Conservation (phyloP, 2,113 vertebrate genomes). For the Apistogramma diplotaenia region DNA sequence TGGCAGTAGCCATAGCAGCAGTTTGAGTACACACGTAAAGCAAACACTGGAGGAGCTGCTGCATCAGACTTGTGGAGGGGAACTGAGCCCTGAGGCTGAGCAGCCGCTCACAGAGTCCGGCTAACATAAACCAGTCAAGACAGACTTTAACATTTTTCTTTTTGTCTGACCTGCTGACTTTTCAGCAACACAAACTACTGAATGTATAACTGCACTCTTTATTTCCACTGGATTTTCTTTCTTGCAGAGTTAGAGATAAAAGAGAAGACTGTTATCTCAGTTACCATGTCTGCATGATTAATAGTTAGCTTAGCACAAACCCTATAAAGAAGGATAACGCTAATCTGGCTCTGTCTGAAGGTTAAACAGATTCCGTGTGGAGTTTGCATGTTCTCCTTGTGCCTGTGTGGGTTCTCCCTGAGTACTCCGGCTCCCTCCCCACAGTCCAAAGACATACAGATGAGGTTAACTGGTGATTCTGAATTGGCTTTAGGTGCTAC, state of each 20-base stretch:
- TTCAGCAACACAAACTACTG: not conserved
- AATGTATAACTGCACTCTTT: constrained; percentile 2
- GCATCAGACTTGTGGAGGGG: constrained; percentile 70
- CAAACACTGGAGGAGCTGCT: constrained; percentile 79
- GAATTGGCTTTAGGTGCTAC: not conserved
- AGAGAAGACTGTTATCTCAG: not conserved
- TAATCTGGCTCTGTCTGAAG: not conserved
- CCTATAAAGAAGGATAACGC: not conserved
- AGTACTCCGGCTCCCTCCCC: not conserved
- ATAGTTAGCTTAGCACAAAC: not conserved
- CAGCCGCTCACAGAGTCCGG: constrained; percentile 63
- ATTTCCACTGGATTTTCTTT: no score
- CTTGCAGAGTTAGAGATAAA: not conserved
- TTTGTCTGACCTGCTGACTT: accelerated
- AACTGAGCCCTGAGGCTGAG: constrained; percentile 73
- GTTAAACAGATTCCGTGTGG: not conserved
- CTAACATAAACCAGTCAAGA: constrained; percentile 17
- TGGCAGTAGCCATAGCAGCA: constrained; percentile 34
- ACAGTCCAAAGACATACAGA: not conserved
- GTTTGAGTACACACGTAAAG: constrained; percentile 73
- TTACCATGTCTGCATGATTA: not conserved
- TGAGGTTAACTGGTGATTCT: not conserved
- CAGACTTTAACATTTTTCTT: not conserved
- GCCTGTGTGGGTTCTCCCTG: accelerated
- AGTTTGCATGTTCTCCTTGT: not conserved